Evolutionary conservation across 2,888 invertebrate genomes (phyloP), one percentile per base, ranked within the genome.

Genomic region (Willowsia nigromaculata): DNA sequence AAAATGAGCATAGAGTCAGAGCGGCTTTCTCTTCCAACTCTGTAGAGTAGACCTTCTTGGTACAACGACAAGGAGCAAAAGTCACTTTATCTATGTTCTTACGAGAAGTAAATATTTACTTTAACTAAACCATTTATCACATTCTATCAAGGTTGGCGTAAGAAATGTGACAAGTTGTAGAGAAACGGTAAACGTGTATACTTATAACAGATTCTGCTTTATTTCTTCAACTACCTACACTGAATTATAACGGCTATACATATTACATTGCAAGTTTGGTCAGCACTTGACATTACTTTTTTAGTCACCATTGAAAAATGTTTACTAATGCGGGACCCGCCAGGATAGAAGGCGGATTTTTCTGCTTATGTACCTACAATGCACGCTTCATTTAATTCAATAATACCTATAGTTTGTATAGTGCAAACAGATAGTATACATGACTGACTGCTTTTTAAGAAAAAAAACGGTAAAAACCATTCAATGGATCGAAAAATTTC

Each of bases 101-200:
- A 1, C 5, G 80, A 18, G n/a, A 80, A 37, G 83, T 50, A 83
- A 83, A 83, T 83, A 83, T 83, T 83, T 83, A 27, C 43, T 62
- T 47, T 83, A 47, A 27, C 50, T 68, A 27, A 62, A 65, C 74
- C 84, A 85, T 85, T 85, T 85, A 85, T 74, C 47, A 85, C 84
- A 59, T 85, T 85, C 84, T 56, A 74, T 85, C 74, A 85, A 74
- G 62, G 18, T 59, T 25, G 74, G 84, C 15, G 25, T 37, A 85
- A 74, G 47, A 22, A 71, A 83, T 33, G 81, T 43, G 81, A 62
- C 56, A 43, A 40, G 22, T 59, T 82, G 27, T 3, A 11, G 22
- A 9, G 47, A 2, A 5, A 62, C 5, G 33, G 30, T 15, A 33
- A 62, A 33, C 56, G 27, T 47, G 9, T 7, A 43, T 18, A 40